Evolutionary conservation across 2,888 invertebrate genomes (phyloP).

Genomic region (Lordiphosa fenestrarum): DNA sequence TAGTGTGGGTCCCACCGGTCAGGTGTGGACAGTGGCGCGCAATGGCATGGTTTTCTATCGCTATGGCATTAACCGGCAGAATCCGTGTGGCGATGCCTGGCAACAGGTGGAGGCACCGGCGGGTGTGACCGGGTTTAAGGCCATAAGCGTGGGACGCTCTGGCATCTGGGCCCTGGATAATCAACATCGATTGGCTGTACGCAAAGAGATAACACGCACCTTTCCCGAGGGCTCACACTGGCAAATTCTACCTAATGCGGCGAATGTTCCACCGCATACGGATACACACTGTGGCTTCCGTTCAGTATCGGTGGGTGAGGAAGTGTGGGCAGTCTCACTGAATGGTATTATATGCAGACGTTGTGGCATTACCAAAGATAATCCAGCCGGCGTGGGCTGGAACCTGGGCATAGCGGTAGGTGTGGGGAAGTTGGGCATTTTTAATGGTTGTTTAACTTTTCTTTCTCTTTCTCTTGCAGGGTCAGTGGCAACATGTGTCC

Average conservation of each 20-base stretch:
- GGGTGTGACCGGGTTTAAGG: slow-evolving; percentile 84
- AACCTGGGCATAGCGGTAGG: slow-evolving; percentile 83
- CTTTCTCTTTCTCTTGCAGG: slow-evolving; percentile 78
- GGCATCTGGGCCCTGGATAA: slow-evolving; percentile 92
- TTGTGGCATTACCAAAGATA: slow-evolving; percentile 86
- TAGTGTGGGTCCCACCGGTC: slow-evolving; percentile 84
- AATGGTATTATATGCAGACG: slow-evolving; percentile 87
- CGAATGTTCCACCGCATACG: slow-evolving; percentile 83
- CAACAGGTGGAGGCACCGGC: slow-evolving; percentile 88
- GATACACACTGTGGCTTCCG: slow-evolving; percentile 83
- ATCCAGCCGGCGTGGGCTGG: slow-evolving; percentile 90
- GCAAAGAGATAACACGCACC: slow-evolving; percentile 87
- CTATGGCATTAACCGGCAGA: slow-evolving; percentile 86
- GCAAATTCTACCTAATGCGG: slow-evolving; percentile 85
- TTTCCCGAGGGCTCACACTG: slow-evolving; percentile 93
- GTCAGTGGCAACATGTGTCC: slow-evolving; percentile 82
- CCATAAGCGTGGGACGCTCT: slow-evolving; percentile 86
- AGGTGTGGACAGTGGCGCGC: slow-evolving; percentile 92
- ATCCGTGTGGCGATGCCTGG: slow-evolving; percentile 86
- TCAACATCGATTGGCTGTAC: slow-evolving; percentile 87
- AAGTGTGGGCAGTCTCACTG: slow-evolving; percentile 89
- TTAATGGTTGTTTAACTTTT: background rate
- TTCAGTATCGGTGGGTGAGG: slow-evolving; percentile 86
- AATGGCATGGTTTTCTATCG: slow-evolving; percentile 92
- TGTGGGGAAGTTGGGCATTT: background rate